phyloP scores from a whole-genome alignment of 2,888 invertebrate species.

The Chrysomela aeneicollis region DNA sequence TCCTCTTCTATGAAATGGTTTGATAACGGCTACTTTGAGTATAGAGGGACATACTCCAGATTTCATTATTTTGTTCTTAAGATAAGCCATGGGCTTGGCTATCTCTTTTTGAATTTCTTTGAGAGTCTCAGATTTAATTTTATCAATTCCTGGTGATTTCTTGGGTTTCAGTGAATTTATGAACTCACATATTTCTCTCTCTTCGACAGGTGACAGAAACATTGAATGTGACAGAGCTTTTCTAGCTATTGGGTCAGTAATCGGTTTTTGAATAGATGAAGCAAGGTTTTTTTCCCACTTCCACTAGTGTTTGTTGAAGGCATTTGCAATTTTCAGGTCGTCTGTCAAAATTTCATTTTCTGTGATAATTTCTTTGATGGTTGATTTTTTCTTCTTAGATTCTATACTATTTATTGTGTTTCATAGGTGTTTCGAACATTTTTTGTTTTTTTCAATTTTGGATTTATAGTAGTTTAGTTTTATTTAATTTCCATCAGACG shows the following conservation, averaged over 20 bases:
- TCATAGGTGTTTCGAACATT: not conserved
- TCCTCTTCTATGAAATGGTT: slow-evolving; percentile 16
- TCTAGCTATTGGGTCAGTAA: not conserved
- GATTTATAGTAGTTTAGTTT: no score
- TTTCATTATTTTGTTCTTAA: no score
- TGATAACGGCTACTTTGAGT: slow-evolving; percentile 11
- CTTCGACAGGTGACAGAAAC: not conserved
- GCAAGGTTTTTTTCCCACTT: not conserved
- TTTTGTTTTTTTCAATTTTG: no score
- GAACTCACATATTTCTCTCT: not conserved
- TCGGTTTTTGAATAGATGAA: not conserved
- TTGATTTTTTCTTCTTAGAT: not conserved
- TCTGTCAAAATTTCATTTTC: not conserved
- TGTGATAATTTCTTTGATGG: slow-evolving; percentile 1
- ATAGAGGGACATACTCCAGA: no score
- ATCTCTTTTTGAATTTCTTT: slow-evolving; percentile 5
- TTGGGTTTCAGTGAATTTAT: not conserved
- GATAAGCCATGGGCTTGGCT: slow-evolving; percentile 1
- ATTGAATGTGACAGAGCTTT: not conserved
- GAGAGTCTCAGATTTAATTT: slow-evolving; percentile 15
- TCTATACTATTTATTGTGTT: not conserved
- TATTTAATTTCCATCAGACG: no score
- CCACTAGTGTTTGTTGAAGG: not conserved
- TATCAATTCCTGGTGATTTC: slow-evolving; percentile 10
- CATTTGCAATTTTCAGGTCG: slow-evolving; percentile 7